Base-by-base conservation (phyloP, 2,797 vertebrate species). In the Coregonus suidteri region DNA sequence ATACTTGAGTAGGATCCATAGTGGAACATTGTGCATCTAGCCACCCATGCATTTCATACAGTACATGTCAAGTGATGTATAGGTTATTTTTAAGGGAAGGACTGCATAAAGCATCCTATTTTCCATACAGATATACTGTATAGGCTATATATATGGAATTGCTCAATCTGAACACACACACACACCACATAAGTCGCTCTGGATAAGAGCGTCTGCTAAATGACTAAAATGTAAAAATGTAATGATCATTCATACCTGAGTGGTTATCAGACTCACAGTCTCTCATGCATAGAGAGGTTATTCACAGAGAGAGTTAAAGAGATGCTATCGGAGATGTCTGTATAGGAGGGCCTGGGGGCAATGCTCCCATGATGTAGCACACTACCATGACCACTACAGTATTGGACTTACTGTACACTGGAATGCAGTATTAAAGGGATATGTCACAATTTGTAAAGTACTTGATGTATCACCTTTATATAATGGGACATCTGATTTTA, bases 261-360 rank as follows among this genome's bases (percentile, higher is more conserved):
- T 18, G 14, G 30, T 34, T 34, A 67, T 34, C 69, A 47, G 18
- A 70, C n/a, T 13, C 56, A 2, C 54, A 62, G 53, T 18, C 72
- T 35, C 34, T 20, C n/a, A 62, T 6, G 30, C 35, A 25, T 13
- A 47, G 11, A 87, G 78, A 81, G 81, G 62, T 68, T 86, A 82
- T 88, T 90, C 82, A 88, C 62, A 9, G 79, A 0, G 6, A 82
- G 14, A 35, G 72, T 84, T 79, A 89, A 79, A 88, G 81, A 82
- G 90, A 91, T 85, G 83, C 20, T 79, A 86, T 91, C 89, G 87
- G 88, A 56, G 80, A 87, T 88, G 87, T 78, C 87, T 87, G 76
- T 84, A 76, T 73, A 90, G 86, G 71, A 34, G 91, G 90, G 91
- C 90, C 91, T 79, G 69, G 72, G 83, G 82, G 80, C 85, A 85